Conservation (phyloP, 1,140 invertebrate genomes). For the Camponotus floridanus region DNA sequence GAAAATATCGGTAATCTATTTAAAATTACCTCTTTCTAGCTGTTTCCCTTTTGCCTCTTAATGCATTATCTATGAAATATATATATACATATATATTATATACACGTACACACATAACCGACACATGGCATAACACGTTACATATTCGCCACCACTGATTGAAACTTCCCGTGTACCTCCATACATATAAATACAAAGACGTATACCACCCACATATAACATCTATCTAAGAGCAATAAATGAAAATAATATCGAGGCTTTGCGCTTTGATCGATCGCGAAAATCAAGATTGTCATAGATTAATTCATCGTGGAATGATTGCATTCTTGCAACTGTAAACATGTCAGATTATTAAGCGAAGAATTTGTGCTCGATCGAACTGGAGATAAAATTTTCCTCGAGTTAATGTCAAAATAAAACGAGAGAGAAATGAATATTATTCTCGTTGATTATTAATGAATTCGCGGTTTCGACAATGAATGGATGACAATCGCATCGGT, state of each 20-base stretch:
- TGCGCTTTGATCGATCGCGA: conserved; percentile 13
- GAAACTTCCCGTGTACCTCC: conserved; percentile 21
- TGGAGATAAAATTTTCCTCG: not conserved
- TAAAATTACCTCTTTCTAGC: conserved; percentile 59
- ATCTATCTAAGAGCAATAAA: conserved; percentile 57
- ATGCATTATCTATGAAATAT: conserved; percentile 56
- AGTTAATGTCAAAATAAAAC: not conserved
- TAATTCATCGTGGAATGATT: not conserved
- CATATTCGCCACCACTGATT: conserved; percentile 10
- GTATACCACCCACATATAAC: not conserved
- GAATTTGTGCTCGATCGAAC: not conserved
- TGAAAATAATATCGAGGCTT: conserved; percentile 37
- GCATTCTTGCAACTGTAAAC: not conserved
- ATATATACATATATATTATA: conserved; percentile 2
- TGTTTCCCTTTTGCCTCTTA: conserved; percentile 54
- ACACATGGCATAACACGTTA: conserved; percentile 9
- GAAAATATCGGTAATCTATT: conserved; percentile 49
- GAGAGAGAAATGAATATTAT: conserved; percentile 15
- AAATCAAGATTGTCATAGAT: not conserved
- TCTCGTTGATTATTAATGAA: conserved; percentile 22
- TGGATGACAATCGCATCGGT: not conserved
- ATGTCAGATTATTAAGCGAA: not conserved
- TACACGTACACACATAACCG: not conserved
- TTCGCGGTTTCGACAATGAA: conserved; percentile 7
- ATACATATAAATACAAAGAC: not conserved